These are phyloP conservation scores for Epinephelus lanceolatus DNA, from an alignment of 2,113 vertebrate species.

Conservation along the genomic window DNA sequence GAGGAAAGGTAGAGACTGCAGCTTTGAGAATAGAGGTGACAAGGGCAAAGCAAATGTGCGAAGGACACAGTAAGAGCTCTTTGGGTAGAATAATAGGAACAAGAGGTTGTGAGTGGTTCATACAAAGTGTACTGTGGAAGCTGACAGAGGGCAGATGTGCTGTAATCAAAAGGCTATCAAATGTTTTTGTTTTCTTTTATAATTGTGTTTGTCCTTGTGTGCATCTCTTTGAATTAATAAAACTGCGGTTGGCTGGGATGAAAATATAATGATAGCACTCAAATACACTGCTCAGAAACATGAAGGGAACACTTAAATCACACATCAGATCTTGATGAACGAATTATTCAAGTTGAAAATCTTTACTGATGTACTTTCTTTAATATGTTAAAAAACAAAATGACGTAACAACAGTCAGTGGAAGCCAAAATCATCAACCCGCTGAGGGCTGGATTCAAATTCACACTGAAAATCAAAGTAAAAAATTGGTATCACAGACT, in stretches of 20 bases:
- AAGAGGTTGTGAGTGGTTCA: constrained; percentile 6
- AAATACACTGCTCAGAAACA: not conserved
- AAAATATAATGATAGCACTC: not conserved
- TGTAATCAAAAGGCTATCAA: constrained; percentile 10
- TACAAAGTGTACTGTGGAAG: not conserved
- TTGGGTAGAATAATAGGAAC: not conserved
- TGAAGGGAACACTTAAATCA: too few relatives aligned
- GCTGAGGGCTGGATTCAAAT: too few relatives aligned
- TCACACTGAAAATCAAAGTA: too few relatives aligned
- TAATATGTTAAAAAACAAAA: too few relatives aligned
- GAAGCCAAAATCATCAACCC: too few relatives aligned
- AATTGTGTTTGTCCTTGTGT: constrained; percentile 15
- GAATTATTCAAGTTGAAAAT: too few relatives aligned
- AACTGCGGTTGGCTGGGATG: not conserved
- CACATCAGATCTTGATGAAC: too few relatives aligned
- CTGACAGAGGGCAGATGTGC: not conserved
- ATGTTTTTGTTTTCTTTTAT: constrained; percentile 20
- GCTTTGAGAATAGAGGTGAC: constrained; percentile 22
- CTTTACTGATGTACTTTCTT: too few relatives aligned
- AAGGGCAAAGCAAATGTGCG: constrained; percentile 9
- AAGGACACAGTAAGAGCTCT: constrained; percentile 5
- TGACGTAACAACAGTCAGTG: too few relatives aligned
- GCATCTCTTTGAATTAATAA: constrained; percentile 11
- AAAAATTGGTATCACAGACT: too few relatives aligned
- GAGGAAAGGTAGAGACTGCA: not conserved